Evolutionary conservation across 2,888 invertebrate species (phyloP).

Genomic region (Trissolcus brochymenae): DNA sequence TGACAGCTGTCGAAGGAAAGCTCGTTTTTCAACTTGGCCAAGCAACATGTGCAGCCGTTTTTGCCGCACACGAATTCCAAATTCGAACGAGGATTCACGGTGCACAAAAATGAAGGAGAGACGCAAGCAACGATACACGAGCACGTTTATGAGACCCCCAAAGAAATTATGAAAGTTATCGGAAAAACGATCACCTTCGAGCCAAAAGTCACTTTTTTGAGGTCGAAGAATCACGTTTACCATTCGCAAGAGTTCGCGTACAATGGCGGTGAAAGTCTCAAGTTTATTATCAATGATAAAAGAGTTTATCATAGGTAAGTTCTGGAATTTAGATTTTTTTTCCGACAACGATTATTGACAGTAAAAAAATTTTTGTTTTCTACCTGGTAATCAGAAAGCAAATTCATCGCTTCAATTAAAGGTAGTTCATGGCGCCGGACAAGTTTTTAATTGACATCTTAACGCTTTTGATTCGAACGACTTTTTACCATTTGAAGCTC

Average conservation of each 20-base stretch:
- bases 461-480: no score
- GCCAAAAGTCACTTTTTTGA: constrained; percentile 52
- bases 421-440: background rate
- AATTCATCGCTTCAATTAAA: background rate
- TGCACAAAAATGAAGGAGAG: constrained; percentile 30
- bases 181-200: constrained; percentile 61
- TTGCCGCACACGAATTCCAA: constrained; percentile 64
- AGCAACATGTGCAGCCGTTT: constrained; percentile 68
- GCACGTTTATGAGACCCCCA: constrained; percentile 66
- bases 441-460: no score
- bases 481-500: no score
- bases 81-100: constrained; percentile 60
- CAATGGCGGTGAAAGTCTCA: constrained; percentile 72
- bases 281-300: constrained; percentile 64
- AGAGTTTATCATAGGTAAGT: constrained; percentile 68
- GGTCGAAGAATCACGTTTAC: constrained; percentile 63
- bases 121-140: constrained; percentile 53
- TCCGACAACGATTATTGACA: no score
- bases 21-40: constrained; percentile 69
- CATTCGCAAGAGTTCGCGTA: constrained; percentile 67
- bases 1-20: constrained; percentile 26
- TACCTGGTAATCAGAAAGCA: no score
- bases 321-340: background rate
- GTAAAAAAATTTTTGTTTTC: no score
- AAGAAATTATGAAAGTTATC: constrained; percentile 62